Percentiles rank a stretch among this genome's conserved stretches.
phyloP scores from a whole-genome alignment of 2,888 invertebrate genomes.

The Osmoderma eremita region DNA sequence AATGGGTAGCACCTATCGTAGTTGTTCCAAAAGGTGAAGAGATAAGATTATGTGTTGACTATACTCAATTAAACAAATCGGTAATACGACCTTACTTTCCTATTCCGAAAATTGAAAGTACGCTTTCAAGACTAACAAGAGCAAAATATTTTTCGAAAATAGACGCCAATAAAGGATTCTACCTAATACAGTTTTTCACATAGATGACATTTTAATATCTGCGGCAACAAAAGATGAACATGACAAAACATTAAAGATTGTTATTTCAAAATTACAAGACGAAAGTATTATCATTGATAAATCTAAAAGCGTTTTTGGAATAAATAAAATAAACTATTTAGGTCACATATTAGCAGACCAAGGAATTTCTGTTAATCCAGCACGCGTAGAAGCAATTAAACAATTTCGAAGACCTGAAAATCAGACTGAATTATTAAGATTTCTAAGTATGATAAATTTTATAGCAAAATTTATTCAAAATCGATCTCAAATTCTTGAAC shows the following conservation, averaged over 20 bases:
- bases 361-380: neutral
- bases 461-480: no score
- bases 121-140: neutral
- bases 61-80: neutral
- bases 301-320: neutral
- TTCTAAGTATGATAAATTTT: no score
- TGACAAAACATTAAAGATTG: neutral
- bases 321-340: neutral
- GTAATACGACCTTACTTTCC: neutral
- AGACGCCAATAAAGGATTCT: neutral
- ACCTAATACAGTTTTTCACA: neutral
- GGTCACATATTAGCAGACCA: neutral
- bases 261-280: neutral
- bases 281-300: conserved; percentile 1
- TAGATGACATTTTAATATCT: neutral
- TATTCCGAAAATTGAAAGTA: neutral
- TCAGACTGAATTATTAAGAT: no score
- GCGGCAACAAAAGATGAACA: neutral
- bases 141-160: neutral
- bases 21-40: neutral
- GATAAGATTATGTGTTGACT: neutral
- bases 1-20: neutral
- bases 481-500: conserved; percentile 8
- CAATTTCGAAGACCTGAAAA: no score
- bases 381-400: no score